Base-by-base conservation (phyloP, 2,797 vertebrate species). In the Pangasius krempfi region DNA sequence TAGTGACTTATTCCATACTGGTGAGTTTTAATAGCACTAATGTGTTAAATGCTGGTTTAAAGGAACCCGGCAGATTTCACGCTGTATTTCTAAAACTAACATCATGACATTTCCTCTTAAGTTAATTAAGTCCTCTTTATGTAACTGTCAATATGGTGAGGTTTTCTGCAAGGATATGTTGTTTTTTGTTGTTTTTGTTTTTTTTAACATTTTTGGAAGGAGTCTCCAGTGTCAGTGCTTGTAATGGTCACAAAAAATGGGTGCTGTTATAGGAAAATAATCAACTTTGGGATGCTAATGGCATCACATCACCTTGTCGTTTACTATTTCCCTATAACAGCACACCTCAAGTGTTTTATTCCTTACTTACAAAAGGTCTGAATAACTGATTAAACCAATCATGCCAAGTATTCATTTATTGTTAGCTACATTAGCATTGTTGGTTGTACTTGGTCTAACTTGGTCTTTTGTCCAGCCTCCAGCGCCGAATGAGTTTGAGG, bases 1-100 rank as follows among this genome's bases (percentile, higher is more conserved):
- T 4, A 47, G 12, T 97, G 37, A 87, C 83, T 10, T 97, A 96
- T 88, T 94, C 93, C 47, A 90, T 95, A 56, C 88, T 87, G 94
- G 96, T 94, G 75, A 95, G 91, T 47, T 30, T 52, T 18, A 5
- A 30, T 30, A 12, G 27, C 1, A 12, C 0, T 60, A 4, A 40
- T 44, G 13, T 27, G 4, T 22, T 25, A 8, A 62, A 52, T 13
- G 4, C 13, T 33, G 44, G 4, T 56, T 80, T 80, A 80, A 20
- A 80, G 44, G 40, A 56, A 79, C 1, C 76, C 76, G 0, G 2
- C 30, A 54, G n/a, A 79, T n/a, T 54, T 79, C 27, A 54, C n/a
- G 4, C 0, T 30, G 27, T 75, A 27, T 47, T 47, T 4, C 8
- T 5, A 75, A 47, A 27, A 47, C 10, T 58, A 73, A 44, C 8